Evolutionary conservation across 2,113 vertebrate species (phyloP), one percentile per base, ranked within the genome.

Genomic region (Sinocyclocheilus anophthalmus): DNA sequence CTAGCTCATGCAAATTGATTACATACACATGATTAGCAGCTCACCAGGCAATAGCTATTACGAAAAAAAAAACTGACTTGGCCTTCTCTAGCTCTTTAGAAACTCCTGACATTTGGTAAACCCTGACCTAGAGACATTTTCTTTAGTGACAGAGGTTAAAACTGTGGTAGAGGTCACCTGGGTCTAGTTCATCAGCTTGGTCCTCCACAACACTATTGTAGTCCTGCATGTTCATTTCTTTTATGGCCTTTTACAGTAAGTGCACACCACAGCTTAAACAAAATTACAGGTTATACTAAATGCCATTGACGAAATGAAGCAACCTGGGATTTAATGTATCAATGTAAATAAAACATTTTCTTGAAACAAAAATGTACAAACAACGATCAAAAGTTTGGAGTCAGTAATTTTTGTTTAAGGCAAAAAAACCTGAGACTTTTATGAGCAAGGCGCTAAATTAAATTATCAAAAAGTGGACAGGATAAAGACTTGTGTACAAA

Each of bases 61-160:
- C n/a, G 57, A 8, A 6, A n/a, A 57, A 39, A 77, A 33, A 33
- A 42, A 45, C 26, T 83, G 65, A 50, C 39, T 67, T 70, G 14
- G 67, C 30, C 18, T 7, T 33, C 26, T 69, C 26, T 39, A 69
- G 26, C 67, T 37, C 67, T 70, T 37, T 39, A 70, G 76, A 77
- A 50, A 20, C 37, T 39, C 37, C 37, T 39, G 37, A 39, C 11
- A 79, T 39, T 65, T 37, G 14, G 12, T n/a, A 81, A 81, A 26
- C 39, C 59, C 61, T 80, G 33, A 67, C 59, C 45, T 10, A 57
- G 45, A 7, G 45, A 30, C 22, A 9, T 30, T 4, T 59, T 24
- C 24, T 77, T 53, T 18, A 20, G 75, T 12, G 75, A 53, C 61
- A 76, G 55, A 76, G 67, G 39, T 80, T n/a, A 39, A 67, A 73